phyloP scores from a whole-genome alignment of 1,140 invertebrate species.

The Protaetia brevitarsis region DNA sequence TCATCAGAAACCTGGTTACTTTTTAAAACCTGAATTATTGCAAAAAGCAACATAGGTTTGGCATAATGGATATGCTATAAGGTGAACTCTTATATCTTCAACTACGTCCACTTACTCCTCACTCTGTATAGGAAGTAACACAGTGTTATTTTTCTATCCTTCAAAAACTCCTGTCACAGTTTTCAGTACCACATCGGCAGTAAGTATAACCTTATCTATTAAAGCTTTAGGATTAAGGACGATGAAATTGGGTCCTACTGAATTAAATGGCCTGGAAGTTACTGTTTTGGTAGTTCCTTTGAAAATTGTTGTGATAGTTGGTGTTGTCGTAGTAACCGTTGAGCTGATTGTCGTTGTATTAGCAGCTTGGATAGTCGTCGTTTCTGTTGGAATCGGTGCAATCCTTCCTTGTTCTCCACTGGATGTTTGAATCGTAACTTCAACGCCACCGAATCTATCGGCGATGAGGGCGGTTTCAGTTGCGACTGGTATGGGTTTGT shows the following conservation, averaged over 20 bases:
- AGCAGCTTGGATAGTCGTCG: neutral
- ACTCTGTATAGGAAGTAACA: too few relatives aligned
- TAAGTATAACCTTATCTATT: conserved; percentile 4
- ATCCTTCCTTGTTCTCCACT: neutral
- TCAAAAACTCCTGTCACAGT: neutral
- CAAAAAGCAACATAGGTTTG: too few relatives aligned
- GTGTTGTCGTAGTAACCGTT: neutral
- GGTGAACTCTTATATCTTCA: too few relatives aligned
- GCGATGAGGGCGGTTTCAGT: neutral
- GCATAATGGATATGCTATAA: too few relatives aligned
- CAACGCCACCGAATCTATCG: conserved; percentile 17
- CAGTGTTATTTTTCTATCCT: neutral
- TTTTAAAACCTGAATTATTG: too few relatives aligned
- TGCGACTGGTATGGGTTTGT: conserved; percentile 26
- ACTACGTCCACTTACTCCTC: too few relatives aligned
- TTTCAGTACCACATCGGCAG: conserved; percentile 5
- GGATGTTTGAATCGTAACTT: conserved; percentile 28
- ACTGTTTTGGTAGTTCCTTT: neutral
- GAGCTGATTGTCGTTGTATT: neutral
- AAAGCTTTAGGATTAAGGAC: conserved; percentile 1
- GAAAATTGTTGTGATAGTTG: neutral
- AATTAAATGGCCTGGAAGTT: conserved; percentile 18
- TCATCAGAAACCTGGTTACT: too few relatives aligned
- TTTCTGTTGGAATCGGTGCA: neutral
- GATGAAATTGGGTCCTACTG: conserved; percentile 12